phyloP scores from a whole-genome alignment of 2,888 invertebrate species.

The Acleris holmiana region DNA sequence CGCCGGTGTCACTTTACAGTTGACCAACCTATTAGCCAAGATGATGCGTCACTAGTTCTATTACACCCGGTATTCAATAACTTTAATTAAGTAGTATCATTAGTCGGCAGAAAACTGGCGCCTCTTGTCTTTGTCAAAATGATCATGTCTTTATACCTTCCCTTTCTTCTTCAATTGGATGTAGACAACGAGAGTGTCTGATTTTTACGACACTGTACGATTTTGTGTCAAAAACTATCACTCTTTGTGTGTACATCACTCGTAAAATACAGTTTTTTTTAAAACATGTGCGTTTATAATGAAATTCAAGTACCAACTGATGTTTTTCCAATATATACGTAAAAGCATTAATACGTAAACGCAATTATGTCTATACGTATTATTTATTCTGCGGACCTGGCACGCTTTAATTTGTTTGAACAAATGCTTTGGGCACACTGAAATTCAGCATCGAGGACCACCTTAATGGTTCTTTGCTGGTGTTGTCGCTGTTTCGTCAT shows the following conservation, averaged over 20 bases:
- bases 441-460: slow-evolving; percentile 57
- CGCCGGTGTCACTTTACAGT: slow-evolving; percentile 63
- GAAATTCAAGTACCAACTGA: slow-evolving; percentile 48
- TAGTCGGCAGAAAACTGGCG: neutral
- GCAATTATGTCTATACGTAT: slow-evolving; percentile 45
- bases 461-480: slow-evolving; percentile 50
- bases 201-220: slow-evolving; percentile 71
- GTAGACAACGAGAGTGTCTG: slow-evolving; percentile 67
- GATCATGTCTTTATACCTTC: slow-evolving; percentile 54
- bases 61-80: slow-evolving; percentile 44
- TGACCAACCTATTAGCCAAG: slow-evolving; percentile 68
- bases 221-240: slow-evolving; percentile 64
- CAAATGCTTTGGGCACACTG: slow-evolving; percentile 61
- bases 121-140: slow-evolving; percentile 5
- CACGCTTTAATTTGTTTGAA: slow-evolving; percentile 71
- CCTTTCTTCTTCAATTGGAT: slow-evolving; percentile 70
- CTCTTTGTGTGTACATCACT: slow-evolving; percentile 65
- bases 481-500: slow-evolving; percentile 52
- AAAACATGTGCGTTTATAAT: slow-evolving; percentile 40
- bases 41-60: slow-evolving; percentile 65
- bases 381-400: slow-evolving; percentile 54
- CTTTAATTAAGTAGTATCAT: slow-evolving; percentile 17
- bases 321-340: slow-evolving; percentile 41
- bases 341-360: slow-evolving; percentile 46
- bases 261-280: neutral